Evolutionary conservation across 2,113 vertebrate species (phyloP), one percentile per base, ranked within the genome.

Genomic region (Crotophaga sulcirostris): DNA sequence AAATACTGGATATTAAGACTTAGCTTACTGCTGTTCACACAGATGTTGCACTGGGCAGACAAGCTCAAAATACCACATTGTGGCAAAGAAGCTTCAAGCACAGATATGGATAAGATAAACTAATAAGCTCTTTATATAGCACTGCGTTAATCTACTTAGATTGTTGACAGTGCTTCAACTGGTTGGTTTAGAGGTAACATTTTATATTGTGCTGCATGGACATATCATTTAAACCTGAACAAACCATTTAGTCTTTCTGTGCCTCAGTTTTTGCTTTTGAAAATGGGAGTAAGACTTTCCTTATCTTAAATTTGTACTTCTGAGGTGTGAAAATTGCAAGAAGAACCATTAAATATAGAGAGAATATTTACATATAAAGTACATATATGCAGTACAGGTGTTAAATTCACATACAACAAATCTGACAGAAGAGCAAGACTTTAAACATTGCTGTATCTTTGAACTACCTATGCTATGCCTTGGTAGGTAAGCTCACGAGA

Each of bases 401-500:
- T 62, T 92, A 78, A 79, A 69, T 63, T 76, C n/a, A 33, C 26
- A 5, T 82, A 54, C 12, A 45, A 75, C 58, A 79, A 79, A 79
- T 45, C 31, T 92, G 47, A 25, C 52, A 54, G 64, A 84, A 56
- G 45, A 87, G 34, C 55, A 58, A 51, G 55, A 54, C 21, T 64
- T 87, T 7, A 59, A 58, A 36, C 28, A 14, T 72, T 96, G 69
- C 94, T 67, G 54, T 86, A 56, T 95, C 40, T 70, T 76, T 87
- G 86, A 84, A 87, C 73, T 90, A 78, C 59, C 74, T 96, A 11
- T 93, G 34, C 67, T 92, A 17, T 90, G 56, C 67, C 82, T 59
- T 80, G 36, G 78, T 93, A 77, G 34, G 56, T 95, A 89, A 67
- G 69, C 94, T 97, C 76, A 56, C 26, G 5, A 74, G 90, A 64